A percentile compares a stretch with the other conserved stretches of the same genome.
These are phyloP conservation scores for Apostichopus parvimensis DNA, from an alignment of 35 echinoderm and acorn worm species.

Conservation along the genomic window DNA sequence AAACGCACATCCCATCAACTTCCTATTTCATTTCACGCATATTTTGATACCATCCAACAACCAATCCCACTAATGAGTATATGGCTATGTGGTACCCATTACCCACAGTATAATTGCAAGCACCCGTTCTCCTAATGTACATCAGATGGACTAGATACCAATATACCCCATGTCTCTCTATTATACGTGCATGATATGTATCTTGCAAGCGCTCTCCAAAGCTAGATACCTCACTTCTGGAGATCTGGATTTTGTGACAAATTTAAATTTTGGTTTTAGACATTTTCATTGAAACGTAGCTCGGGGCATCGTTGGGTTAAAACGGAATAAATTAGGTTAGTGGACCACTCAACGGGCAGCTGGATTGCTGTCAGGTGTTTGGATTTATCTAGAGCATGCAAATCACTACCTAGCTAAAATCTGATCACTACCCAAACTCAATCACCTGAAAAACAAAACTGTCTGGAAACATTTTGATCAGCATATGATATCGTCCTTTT, in stretches of 20 bases:
- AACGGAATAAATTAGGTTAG: background rate
- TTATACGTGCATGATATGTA: background rate
- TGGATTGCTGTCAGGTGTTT: background rate
- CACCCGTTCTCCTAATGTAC: too few relatives aligned
- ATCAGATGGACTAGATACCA: too few relatives aligned
- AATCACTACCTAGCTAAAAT: background rate
- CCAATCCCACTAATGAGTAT: too few relatives aligned
- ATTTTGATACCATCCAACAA: too few relatives aligned
- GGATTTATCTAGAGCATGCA: background rate
- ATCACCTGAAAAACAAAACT: background rate
- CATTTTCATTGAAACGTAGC: background rate
- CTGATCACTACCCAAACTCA: background rate
- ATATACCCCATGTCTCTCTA: background rate
- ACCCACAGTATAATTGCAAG: too few relatives aligned
- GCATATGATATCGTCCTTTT: background rate
- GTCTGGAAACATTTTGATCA: background rate
- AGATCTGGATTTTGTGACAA: background rate
- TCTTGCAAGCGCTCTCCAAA: background rate
- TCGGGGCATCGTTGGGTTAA: background rate
- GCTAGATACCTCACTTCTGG: background rate
- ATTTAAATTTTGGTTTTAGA: background rate
- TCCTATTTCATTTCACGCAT: too few relatives aligned
- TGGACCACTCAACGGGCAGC: background rate
- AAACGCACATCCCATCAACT: too few relatives aligned
- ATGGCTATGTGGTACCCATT: too few relatives aligned